Evolutionary conservation across 2,797 vertebrate genomes (phyloP).

Genomic region (Ammospiza maritima): DNA sequence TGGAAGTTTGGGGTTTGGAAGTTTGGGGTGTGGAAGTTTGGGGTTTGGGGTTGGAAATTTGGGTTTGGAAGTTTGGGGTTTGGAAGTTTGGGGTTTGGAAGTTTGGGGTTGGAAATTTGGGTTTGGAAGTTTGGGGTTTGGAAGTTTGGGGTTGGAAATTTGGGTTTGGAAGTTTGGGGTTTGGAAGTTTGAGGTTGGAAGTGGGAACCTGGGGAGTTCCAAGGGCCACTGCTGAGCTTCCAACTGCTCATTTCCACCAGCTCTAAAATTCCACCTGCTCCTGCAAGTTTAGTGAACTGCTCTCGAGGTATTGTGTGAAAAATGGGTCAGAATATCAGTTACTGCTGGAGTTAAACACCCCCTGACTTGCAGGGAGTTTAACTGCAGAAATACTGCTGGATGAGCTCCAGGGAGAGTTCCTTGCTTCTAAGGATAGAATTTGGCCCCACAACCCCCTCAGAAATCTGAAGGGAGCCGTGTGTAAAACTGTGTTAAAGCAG

Average conservation of each 20-base stretch:
- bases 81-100: background rate
- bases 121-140: background rate
- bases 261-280: background rate
- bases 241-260: background rate
- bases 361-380: slow-evolving; percentile 24
- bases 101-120: background rate
- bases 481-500: slow-evolving; percentile 21
- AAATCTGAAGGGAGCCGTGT: background rate
- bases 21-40: background rate
- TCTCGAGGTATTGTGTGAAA: background rate
- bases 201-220: background rate
- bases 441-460: slow-evolving; percentile 29
- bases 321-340: slow-evolving; percentile 42
- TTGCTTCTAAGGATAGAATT: slow-evolving; percentile 51
- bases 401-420: slow-evolving; percentile 37
- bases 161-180: background rate
- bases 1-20: background rate
- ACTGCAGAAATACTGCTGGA: slow-evolving; percentile 42
- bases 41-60: background rate
- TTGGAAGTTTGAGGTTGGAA: background rate
- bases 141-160: background rate
- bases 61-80: background rate
- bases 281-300: background rate
- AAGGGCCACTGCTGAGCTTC: background rate
- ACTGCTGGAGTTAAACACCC: background rate